Percentiles rank a stretch among this genome's conserved stretches.
These are phyloP conservation scores for Sisyra nigra DNA, from an alignment of 2,888 invertebrate genomes.

Conservation along the genomic window DNA sequence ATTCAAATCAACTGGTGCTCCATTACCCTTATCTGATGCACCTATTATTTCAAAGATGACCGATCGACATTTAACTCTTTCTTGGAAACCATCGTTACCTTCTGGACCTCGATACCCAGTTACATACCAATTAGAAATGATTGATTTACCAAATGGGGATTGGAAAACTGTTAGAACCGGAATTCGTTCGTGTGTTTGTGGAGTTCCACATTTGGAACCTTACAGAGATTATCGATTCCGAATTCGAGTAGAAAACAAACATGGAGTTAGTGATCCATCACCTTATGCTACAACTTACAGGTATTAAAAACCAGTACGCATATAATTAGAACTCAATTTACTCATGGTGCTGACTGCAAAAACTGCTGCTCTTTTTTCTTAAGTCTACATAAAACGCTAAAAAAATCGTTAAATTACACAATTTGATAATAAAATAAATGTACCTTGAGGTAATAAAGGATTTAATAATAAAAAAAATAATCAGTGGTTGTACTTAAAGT, in stretches of 20 bases:
- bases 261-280: conserved; percentile 91
- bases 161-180: conserved; percentile 82
- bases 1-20: conserved; percentile 66
- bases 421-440: too few relatives aligned
- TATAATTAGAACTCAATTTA: too few relatives aligned
- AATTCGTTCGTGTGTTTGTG: conserved; percentile 76
- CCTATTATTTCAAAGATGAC: conserved; percentile 90
- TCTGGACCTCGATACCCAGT: conserved; percentile 76
- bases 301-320: conserved; percentile 17
- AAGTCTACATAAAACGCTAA: too few relatives aligned
- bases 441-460: too few relatives aligned
- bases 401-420: too few relatives aligned
- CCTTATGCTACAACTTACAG: conserved; percentile 70
- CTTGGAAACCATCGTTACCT: conserved; percentile 89
- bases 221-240: conserved; percentile 92
- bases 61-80: conserved; percentile 71
- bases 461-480: too few relatives aligned
- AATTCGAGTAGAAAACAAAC: conserved; percentile 90
- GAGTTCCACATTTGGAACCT: conserved; percentile 78
- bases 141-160: conserved; percentile 78
- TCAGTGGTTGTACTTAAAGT: too few relatives aligned
- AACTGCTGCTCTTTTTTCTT: too few relatives aligned
- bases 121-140: conserved; percentile 90
- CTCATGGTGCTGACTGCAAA: too few relatives aligned
- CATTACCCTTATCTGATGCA: conserved; percentile 73